Conservation (phyloP, 2,113 vertebrate species). For the Melierax canorus region DNA sequence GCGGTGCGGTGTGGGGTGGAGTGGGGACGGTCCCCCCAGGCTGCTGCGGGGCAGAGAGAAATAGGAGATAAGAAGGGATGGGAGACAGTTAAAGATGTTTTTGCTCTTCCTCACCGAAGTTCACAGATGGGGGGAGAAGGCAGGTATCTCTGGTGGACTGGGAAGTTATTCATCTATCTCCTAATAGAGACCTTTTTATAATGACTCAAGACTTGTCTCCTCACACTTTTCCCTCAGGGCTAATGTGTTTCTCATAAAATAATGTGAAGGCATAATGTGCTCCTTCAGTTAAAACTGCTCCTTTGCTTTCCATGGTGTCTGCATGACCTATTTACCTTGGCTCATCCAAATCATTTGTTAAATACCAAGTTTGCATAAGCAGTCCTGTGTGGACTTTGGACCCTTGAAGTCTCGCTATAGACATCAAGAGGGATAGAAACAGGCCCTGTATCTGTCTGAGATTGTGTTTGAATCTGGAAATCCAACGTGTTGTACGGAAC, state of each 20-base stretch:
- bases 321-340: conserved; percentile 32
- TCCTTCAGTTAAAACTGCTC: background rate
- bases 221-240: background rate
- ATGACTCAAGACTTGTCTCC: background rate
- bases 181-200: background rate
- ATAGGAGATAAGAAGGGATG: background rate
- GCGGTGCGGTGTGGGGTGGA: background rate
- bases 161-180: background rate
- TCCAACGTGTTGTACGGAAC: background rate
- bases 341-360: conserved; percentile 43
- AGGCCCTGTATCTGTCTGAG: background rate
- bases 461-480: background rate
- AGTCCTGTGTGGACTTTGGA: background rate
- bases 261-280: background rate
- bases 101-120: background rate
- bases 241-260: conserved; percentile 1
- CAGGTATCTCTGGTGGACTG: background rate
- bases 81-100: background rate
- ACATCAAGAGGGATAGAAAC: background rate
- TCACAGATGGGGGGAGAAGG: background rate
- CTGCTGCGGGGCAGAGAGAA: background rate
- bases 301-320: background rate
- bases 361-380: conserved; percentile 13
- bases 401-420: background rate
- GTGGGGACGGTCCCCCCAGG: too few relatives aligned